Evolutionary conservation across 1,140 invertebrate species (phyloP).

Genomic region (Helicoverpa zea): DNA sequence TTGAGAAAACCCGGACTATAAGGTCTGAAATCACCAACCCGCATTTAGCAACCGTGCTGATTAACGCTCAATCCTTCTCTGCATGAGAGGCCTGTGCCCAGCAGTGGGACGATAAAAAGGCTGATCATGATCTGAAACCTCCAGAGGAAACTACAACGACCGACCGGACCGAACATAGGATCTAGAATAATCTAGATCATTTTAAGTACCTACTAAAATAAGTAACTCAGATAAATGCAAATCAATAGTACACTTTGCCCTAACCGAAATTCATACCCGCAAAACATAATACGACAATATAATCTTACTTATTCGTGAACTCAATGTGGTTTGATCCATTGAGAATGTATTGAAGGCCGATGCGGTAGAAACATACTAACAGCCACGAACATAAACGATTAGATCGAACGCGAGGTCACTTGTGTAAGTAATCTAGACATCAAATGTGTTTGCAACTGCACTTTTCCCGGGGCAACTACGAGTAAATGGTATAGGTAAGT

Average conservation of each 20-base stretch:
- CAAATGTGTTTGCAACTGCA: background rate
- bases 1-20: too few species aligned
- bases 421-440: too few species aligned
- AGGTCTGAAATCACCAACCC: too few species aligned
- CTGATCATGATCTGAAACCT: too few species aligned
- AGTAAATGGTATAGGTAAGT: background rate
- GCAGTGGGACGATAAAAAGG: too few species aligned
- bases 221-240: background rate
- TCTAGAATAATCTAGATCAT: too few species aligned
- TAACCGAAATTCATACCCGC: background rate
- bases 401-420: background rate
- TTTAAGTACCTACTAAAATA: too few species aligned
- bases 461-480: background rate
- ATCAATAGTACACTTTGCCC: background rate
- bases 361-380: background rate
- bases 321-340: conserved; percentile 1
- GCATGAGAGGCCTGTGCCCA: too few species aligned
- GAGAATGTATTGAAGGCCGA: background rate
- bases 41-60: too few species aligned
- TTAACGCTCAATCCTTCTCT: too few species aligned
- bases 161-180: too few species aligned
- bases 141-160: background rate
- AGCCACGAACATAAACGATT: background rate
- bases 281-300: background rate
- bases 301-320: background rate